phyloP scores from a whole-genome alignment of 2,888 invertebrate species.

The Hypomecis punctinalis region DNA sequence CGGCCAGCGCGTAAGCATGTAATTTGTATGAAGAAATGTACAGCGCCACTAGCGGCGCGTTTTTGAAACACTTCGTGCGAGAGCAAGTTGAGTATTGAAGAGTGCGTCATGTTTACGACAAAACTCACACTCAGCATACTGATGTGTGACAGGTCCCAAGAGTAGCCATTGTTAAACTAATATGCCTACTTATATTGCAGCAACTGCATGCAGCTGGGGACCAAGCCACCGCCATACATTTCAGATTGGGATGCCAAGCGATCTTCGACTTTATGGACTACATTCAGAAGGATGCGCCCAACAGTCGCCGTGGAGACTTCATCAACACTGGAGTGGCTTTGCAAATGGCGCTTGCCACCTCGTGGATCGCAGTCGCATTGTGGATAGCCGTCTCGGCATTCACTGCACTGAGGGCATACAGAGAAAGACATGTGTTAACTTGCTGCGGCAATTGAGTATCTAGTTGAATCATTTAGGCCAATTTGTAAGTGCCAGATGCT shows the following conservation, averaged over 20 bases:
- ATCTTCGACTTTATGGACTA: slow-evolving; percentile 94
- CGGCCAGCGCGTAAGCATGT: no score
- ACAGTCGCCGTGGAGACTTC: slow-evolving; percentile 86
- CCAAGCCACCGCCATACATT: slow-evolving; percentile 85
- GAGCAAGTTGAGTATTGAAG: no score
- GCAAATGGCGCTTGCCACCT: slow-evolving; percentile 86
- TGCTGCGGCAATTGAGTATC: slow-evolving; percentile 74
- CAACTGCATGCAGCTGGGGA: slow-evolving; percentile 83
- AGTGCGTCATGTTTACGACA: no score
- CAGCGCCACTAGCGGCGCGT: no score
- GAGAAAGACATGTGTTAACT: slow-evolving; percentile 72
- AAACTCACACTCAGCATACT: no score
- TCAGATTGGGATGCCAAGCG: slow-evolving; percentile 89
- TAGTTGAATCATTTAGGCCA: no score
- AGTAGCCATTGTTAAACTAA: slow-evolving; percentile 4
- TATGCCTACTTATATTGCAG: slow-evolving; percentile 52
- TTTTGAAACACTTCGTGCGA: no score
- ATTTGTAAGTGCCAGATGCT: no score
- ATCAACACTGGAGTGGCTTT: slow-evolving; percentile 90
- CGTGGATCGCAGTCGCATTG: slow-evolving; percentile 86
- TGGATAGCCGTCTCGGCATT: slow-evolving; percentile 83
- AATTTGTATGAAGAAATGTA: no score
- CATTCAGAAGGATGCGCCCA: slow-evolving; percentile 88
- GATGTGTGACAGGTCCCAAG: slow-evolving; percentile 1
- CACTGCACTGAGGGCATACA: slow-evolving; percentile 83